Conservation (phyloP, 1,140 invertebrate genomes). For the Cydia splendana region DNA sequence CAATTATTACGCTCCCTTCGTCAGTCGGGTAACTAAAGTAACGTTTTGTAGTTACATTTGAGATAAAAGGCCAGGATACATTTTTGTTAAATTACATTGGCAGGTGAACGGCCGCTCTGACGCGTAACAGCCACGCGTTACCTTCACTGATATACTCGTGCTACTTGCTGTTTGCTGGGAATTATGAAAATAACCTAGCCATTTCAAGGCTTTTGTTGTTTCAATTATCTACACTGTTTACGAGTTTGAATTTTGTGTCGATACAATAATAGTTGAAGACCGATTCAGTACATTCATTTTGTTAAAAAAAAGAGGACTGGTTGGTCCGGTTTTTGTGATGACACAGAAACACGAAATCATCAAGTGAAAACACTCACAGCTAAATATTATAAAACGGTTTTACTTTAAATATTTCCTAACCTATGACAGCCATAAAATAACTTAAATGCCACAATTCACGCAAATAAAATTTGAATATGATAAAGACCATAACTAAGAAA, state of each 20-base stretch:
- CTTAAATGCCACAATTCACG: too few species aligned
- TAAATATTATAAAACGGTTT: background rate
- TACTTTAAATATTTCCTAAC: background rate
- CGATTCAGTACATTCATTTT: background rate
- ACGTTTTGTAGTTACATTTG: background rate
- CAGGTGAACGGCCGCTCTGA: slow-evolving; percentile 47
- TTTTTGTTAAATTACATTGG: slow-evolving; percentile 34
- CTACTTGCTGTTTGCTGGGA: slow-evolving; percentile 32
- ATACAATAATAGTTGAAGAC: background rate
- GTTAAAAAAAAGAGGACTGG: background rate
- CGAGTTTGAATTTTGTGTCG: background rate
- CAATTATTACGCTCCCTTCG: background rate
- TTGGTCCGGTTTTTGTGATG: slow-evolving; percentile 1
- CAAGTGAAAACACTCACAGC: slow-evolving; percentile 12
- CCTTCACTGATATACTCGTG: slow-evolving; percentile 44
- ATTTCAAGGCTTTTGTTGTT: slow-evolving; percentile 11
- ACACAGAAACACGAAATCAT: slow-evolving; percentile 1
- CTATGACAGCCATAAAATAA: background rate
- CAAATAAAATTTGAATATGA: too few species aligned
- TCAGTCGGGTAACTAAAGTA: background rate
- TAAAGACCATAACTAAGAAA: background rate
- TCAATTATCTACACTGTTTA: background rate
- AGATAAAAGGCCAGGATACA: background rate
- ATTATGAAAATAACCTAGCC: slow-evolving; percentile 24
- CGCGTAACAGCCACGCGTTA: slow-evolving; percentile 41